Base-by-base conservation (phyloP, 2,888 invertebrate species). In the Machimus atricapillus region DNA sequence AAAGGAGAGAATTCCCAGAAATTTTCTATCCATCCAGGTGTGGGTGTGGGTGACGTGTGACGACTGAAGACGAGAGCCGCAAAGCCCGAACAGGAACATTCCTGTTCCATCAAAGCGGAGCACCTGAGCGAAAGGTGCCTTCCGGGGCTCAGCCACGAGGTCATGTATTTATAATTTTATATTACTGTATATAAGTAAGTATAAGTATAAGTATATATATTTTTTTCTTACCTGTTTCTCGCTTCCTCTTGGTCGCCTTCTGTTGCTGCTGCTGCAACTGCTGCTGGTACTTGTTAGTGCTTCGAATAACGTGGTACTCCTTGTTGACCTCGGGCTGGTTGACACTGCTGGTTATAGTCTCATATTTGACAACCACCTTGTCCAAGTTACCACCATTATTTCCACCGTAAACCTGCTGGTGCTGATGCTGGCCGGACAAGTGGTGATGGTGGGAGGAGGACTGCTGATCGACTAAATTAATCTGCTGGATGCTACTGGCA, bases 211-310 rank as follows among this genome's bases (percentile, higher is more conserved):
- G 5, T 37, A 37, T 7, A 12, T 2, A 40, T 40, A 40, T 40
- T 40, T 40, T 12, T 3, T 23, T 9, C 89, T 89, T 86, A 90
- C 90, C 90, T 90, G 90, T 90, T 88, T 90, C 90, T 88, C 90
- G 89, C 88, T 90, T 90, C 78, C 90, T 89, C 88, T 90, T 90
- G 86, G 85, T 89, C 43, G 90, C 89, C 56, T 89, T 90, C 73
- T 88, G 88, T 66, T 89, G 89, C 52, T 87, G 88, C 40, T 87
- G 88, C 19, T 86, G 85, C 27, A 88, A 89, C 83, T 88, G 88
- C 79, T 89, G 89, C 87, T 89, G 90, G 86, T 89, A 89, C 88
- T 89, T 89, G 79, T 89, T 89, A 23, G 89, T 89, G 86, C 88
- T 89, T 81, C 88, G 82, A 66, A 89, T 89, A 16, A 89, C 89